Evolutionary conservation across 2,797 vertebrate genomes (phyloP).

Genomic region (Mallotus villosus): DNA sequence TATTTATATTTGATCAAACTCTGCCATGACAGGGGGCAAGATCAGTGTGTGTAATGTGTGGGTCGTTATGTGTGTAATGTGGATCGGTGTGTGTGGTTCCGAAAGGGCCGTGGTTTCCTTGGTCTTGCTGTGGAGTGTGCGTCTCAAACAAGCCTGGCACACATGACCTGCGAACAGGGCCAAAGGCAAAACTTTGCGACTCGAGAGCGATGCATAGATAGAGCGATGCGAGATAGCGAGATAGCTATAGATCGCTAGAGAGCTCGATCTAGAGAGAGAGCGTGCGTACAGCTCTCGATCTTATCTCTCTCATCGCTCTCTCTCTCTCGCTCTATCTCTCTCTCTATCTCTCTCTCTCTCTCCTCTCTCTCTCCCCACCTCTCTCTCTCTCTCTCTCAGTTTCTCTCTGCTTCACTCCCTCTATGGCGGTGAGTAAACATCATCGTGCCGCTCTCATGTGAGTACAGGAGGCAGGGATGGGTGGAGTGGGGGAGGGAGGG

Average conservation of each 20-base stretch:
- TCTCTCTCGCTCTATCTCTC: background rate
- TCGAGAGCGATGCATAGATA: too few species aligned
- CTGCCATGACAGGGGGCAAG: background rate
- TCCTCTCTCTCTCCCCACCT: background rate
- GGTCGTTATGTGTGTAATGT: slow-evolving; percentile 29
- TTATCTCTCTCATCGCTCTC: slow-evolving; percentile 7
- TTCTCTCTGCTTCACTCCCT: slow-evolving; percentile 23
- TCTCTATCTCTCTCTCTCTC: too few species aligned
- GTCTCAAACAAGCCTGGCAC: slow-evolving; percentile 63
- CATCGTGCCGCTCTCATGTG: slow-evolving; percentile 33
- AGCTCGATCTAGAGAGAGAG: too few species aligned
- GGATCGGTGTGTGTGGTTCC: slow-evolving; percentile 41
- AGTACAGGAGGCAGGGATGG: slow-evolving; percentile 10
- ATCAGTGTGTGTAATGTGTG: background rate
- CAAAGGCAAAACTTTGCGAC: too few species aligned
- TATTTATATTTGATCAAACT: background rate
- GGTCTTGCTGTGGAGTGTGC: slow-evolving; percentile 56
- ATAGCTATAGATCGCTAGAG: too few species aligned
- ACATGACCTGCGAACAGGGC: slow-evolving; percentile 58
- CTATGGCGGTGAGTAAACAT: slow-evolving; percentile 60
- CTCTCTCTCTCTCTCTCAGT: background rate
- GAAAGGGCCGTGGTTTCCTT: slow-evolving; percentile 56
- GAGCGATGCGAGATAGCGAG: too few species aligned
- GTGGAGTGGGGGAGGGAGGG: slow-evolving; percentile 13
- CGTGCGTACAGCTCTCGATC: too few species aligned